Percentiles rank a stretch among this genome's conserved stretches.
These are phyloP conservation scores for Caenorhabditis sp. DNA, from an alignment of 2,888 invertebrate genomes.

Conservation along the genomic window DNA sequence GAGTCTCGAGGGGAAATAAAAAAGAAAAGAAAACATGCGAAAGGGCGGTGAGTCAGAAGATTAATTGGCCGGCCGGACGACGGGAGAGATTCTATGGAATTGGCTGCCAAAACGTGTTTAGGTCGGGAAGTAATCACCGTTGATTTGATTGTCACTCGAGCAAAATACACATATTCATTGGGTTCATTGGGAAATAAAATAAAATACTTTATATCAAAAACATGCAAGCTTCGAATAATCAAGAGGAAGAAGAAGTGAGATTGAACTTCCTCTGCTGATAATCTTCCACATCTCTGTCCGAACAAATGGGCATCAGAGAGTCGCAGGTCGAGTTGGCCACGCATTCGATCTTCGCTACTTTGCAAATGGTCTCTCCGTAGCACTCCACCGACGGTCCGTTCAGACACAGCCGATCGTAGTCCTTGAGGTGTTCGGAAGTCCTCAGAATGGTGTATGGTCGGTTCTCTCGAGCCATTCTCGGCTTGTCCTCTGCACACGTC, in stretches of 20 bases:
- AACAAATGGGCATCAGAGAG: slow-evolving; percentile 22
- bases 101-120: too few relatives aligned
- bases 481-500: slow-evolving; percentile 20
- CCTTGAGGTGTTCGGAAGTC: slow-evolving; percentile 20
- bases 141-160: too few relatives aligned
- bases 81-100: too few relatives aligned
- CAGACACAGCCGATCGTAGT: slow-evolving; percentile 33
- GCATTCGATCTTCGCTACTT: slow-evolving; percentile 22
- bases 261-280: slow-evolving; percentile 30
- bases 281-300: slow-evolving; percentile 21
- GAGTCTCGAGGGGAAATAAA: too few relatives aligned
- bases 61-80: too few relatives aligned
- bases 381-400: slow-evolving; percentile 20
- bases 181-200: slow-evolving; percentile 7
- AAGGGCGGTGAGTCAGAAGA: too few relatives aligned
- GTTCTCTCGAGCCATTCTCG: slow-evolving; percentile 24
- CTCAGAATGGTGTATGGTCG: slow-evolving; percentile 31
- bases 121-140: too few relatives aligned
- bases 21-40: too few relatives aligned
- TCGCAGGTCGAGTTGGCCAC: slow-evolving; percentile 20
- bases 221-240: not conserved
- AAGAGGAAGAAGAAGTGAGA: slow-evolving; percentile 19
- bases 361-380: slow-evolving; percentile 30
- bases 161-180: too few relatives aligned
- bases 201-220: not conserved